Conservation (phyloP, 2,797 vertebrate genomes). For the Lemur catta region DNA sequence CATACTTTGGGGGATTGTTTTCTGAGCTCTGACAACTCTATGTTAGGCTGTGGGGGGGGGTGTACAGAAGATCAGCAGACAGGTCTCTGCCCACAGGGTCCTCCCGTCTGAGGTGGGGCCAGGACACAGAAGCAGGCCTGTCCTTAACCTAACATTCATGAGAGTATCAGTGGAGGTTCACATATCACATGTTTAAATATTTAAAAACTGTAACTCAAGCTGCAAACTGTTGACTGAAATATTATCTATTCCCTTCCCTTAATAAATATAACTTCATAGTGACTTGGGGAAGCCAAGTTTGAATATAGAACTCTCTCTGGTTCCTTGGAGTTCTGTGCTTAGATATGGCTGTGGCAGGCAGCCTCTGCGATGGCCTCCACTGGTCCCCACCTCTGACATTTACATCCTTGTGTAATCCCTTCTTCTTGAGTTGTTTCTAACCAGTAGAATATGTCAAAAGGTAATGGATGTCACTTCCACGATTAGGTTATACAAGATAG, state of each 20-base stretch:
- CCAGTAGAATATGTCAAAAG: background rate
- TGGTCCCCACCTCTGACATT: background rate
- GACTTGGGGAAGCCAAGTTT: background rate
- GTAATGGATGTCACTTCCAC: background rate
- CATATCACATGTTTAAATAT: background rate
- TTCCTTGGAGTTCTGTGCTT: background rate
- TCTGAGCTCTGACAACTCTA: background rate
- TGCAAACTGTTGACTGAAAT: conserved; percentile 2
- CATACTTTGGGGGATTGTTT: background rate
- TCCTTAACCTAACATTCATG: background rate
- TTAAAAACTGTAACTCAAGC: background rate
- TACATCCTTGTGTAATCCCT: background rate
- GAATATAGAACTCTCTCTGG: background rate
- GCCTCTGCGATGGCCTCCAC: background rate
- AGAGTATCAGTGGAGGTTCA: background rate
- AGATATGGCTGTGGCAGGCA: background rate
- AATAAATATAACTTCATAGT: background rate
- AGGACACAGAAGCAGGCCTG: background rate
- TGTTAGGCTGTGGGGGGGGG: background rate
- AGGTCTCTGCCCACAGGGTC: background rate
- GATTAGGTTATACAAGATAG: background rate
- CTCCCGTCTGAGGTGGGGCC: background rate
- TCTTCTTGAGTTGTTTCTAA: background rate
- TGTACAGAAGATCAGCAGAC: background rate
- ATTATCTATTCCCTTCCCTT: background rate